phyloP scores from a whole-genome alignment of 2,113 vertebrate species.

The Phocoena sinus region DNA sequence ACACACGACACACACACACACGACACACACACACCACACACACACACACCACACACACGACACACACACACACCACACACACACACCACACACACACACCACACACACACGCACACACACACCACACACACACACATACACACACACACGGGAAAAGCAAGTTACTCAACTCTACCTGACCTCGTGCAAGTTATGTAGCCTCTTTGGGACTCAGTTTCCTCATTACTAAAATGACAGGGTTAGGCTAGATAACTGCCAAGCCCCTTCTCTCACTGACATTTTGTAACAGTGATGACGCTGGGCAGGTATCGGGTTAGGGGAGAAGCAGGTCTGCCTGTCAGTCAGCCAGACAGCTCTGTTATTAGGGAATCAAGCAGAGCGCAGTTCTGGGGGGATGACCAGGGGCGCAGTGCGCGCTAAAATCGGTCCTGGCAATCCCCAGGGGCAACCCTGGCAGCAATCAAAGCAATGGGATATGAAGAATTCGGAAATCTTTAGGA shows the following conservation, averaged over 20 bases:
- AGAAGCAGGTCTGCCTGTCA: constrained; percentile 22
- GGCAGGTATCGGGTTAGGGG: not conserved
- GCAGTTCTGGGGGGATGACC: not conserved
- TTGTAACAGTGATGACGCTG: constrained; percentile 12
- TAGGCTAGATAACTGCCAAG: not conserved
- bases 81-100: too few species aligned
- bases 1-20: too few species aligned
- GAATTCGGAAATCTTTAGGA: not conserved
- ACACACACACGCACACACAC: too few species aligned
- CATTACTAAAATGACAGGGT: constrained; percentile 41
- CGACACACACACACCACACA: not conserved
- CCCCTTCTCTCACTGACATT: constrained; percentile 35
- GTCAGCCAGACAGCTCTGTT: constrained; percentile 8
- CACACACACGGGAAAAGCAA: not conserved
- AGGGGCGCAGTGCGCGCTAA: not conserved
- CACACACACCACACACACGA: not conserved
- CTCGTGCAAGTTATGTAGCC: not conserved
- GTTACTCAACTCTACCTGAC: not conserved
- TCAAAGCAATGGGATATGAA: not conserved
- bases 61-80: too few species aligned
- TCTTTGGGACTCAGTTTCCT: constrained; percentile 54
- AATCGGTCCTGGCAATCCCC: not conserved
- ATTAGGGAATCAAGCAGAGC: constrained; percentile 28
- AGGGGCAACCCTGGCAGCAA: not conserved
- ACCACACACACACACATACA: not conserved